Evolutionary conservation across 2,888 invertebrate species (phyloP), one percentile per base, ranked within the genome.

Genomic region (Cheilosia scutellata): DNA sequence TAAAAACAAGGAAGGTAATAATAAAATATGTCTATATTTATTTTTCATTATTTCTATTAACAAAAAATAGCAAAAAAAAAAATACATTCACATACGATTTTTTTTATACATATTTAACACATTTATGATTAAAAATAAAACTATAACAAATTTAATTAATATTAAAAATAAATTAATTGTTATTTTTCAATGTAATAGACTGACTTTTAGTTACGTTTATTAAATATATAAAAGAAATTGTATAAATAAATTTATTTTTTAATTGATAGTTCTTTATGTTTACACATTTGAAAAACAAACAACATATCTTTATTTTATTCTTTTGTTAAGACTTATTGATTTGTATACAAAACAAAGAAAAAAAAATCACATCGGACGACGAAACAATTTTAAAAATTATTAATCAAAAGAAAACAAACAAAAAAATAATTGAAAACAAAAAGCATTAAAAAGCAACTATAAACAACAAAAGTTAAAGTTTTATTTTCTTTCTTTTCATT

Each of bases 181-280:
- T 83, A 53, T 77, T 83, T 66, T 82, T 76, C 51, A 80, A 80
- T 76, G 44, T 72, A 77, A 80, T 86, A 86, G 86, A 86, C 86
- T 86, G 86, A 86, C 86, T 80, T 57, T 82, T 72, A 72, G 80
- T 86, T 86, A 70, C 72, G 76, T 86, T 86, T 82, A 77, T 80
- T 47, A 47, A 78, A 66, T 68, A 42, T 47, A 63, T 40, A 42
- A 68, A 5, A 29, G 5, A 44, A 53, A 65, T 20, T 79, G 65
- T 79, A 65, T 58, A 72, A 79, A 65, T 63, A 47, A 71, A 63
- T 71, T 60, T 51, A 29, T 68, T 47, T 58, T 31, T 33, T 79
- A 49, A 53, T 57, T 44, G 51, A 44, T 76, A 58, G 31, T 70
- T 13, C 7, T 84, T 66, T 72, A 60, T 66, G 49, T 84, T 79